These are phyloP conservation scores for Pherbina coryleti DNA, from an alignment of 2,888 invertebrate species.

Conservation along the genomic window DNA sequence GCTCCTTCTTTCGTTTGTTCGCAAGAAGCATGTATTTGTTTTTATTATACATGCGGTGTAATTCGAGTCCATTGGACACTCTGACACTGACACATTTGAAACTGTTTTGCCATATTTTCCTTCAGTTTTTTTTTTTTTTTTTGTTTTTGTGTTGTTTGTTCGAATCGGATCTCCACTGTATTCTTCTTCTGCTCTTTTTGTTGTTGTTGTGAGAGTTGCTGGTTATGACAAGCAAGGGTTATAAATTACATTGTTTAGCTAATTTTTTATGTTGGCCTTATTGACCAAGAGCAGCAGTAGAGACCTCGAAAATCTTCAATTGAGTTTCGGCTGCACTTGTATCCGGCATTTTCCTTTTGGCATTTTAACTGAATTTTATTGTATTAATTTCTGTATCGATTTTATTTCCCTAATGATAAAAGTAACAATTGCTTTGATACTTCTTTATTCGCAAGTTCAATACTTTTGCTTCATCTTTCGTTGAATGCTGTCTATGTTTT, in stretches of 20 bases:
- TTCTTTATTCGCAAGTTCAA: slow-evolving; percentile 26
- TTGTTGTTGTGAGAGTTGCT: slow-evolving; percentile 47
- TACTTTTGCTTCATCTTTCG: neutral
- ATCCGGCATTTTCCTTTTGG: neutral
- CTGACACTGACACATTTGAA: neutral
- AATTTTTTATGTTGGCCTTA: slow-evolving; percentile 48
- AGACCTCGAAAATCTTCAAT: neutral
- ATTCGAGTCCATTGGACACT: slow-evolving; percentile 7
- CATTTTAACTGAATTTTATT: neutral
- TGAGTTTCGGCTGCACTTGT: neutral
- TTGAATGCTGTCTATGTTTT: neutral
- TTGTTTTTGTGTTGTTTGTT: neutral
- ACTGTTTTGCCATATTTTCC: neutral
- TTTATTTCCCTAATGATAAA: slow-evolving; percentile 59
- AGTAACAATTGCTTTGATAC: slow-evolving; percentile 52
- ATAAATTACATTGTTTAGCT: slow-evolving; percentile 63
- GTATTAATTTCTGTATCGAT: slow-evolving; percentile 44
- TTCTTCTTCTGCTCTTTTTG: neutral
- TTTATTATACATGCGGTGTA: neutral
- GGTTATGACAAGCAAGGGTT: slow-evolving; percentile 64
- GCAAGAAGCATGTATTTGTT: neutral
- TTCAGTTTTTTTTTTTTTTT: neutral
- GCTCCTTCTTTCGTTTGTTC: neutral
- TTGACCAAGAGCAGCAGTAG: neutral
- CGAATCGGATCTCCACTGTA: neutral